Evolutionary conservation across 2,888 invertebrate genomes (phyloP).

Genomic region (Elaeidobius kamerunicus): DNA sequence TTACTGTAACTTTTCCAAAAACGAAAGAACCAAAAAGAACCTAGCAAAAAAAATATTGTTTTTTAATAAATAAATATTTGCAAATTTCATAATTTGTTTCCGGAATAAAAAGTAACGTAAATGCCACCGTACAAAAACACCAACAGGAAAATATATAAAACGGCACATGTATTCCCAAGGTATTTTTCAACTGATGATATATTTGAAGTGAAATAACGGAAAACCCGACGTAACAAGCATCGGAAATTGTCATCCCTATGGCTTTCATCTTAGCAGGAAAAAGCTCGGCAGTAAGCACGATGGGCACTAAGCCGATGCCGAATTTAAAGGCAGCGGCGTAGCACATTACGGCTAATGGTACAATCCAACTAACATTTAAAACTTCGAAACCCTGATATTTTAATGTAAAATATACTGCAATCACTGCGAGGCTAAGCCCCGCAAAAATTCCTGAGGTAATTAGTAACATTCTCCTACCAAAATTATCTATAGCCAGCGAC

Average conservation of each 20-base stretch:
- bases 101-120: slow-evolving; percentile 45
- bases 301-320: slow-evolving; percentile 48
- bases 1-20: too few relatives aligned
- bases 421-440: slow-evolving; percentile 42
- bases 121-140: slow-evolving; percentile 44
- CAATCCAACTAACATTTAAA: slow-evolving; percentile 37
- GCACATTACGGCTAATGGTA: slow-evolving; percentile 43
- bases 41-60: too few relatives aligned
- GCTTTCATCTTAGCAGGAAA: slow-evolving; percentile 49
- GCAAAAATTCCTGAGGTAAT: slow-evolving; percentile 44
- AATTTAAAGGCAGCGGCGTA: slow-evolving; percentile 47
- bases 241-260: slow-evolving; percentile 48
- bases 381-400: slow-evolving; percentile 42
- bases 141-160: slow-evolving; percentile 47
- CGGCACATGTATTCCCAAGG: slow-evolving; percentile 44
- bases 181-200: slow-evolving; percentile 40
- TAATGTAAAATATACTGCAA: slow-evolving; percentile 46
- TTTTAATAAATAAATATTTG: too few relatives aligned
- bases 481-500: slow-evolving; percentile 46
- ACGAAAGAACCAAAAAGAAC: too few relatives aligned
- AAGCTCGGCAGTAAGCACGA: slow-evolving; percentile 47
- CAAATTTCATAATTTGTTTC: too few relatives aligned
- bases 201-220: slow-evolving; percentile 45
- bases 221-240: slow-evolving; percentile 46
- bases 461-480: slow-evolving; percentile 45